A percentile compares a stretch with the other conserved stretches of the same genome.
phyloP scores from a whole-genome alignment of 92 coral and sea anemone genomes.

The Epizoanthus ramosus region DNA sequence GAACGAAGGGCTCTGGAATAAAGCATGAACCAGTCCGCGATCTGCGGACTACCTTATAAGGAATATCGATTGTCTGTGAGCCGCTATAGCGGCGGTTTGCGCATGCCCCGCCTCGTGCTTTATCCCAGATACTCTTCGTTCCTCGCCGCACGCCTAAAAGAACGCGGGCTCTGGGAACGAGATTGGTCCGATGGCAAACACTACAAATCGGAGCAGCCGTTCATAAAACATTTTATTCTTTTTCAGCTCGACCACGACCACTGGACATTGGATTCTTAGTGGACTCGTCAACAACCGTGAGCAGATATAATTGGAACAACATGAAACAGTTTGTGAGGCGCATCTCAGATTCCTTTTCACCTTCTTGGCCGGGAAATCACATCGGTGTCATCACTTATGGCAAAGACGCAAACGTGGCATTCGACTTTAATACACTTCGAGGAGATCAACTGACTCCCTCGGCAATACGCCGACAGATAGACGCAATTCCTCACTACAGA shows the following conservation, averaged over 20 bases:
- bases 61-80: no score
- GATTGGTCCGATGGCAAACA: not conserved
- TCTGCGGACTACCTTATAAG: no score
- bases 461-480: slow-evolving; percentile 59
- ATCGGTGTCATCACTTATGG: slow-evolving; percentile 75
- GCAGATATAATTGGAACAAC: slow-evolving; percentile 59
- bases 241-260: slow-evolving; percentile 69
- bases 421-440: slow-evolving; percentile 71
- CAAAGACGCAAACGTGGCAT: slow-evolving; percentile 45
- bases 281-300: slow-evolving; percentile 75
- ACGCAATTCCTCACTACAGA: slow-evolving; percentile 28
- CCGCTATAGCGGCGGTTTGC: no score
- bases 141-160: no score
- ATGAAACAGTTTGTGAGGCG: slow-evolving; percentile 52
- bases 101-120: no score
- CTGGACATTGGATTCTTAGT: slow-evolving; percentile 77
- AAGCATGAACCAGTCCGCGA: no score
- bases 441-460: slow-evolving; percentile 57
- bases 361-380: slow-evolving; percentile 71
- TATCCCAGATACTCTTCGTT: no score
- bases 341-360: slow-evolving; percentile 64
- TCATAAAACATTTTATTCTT: not conserved
- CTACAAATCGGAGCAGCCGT: not conserved
- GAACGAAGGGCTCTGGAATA: no score
- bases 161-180: no score